Evolutionary conservation across 2,113 vertebrate species (phyloP), one percentile per base, ranked within the genome.

Genomic region (Melanotaenia duboulayi): DNA sequence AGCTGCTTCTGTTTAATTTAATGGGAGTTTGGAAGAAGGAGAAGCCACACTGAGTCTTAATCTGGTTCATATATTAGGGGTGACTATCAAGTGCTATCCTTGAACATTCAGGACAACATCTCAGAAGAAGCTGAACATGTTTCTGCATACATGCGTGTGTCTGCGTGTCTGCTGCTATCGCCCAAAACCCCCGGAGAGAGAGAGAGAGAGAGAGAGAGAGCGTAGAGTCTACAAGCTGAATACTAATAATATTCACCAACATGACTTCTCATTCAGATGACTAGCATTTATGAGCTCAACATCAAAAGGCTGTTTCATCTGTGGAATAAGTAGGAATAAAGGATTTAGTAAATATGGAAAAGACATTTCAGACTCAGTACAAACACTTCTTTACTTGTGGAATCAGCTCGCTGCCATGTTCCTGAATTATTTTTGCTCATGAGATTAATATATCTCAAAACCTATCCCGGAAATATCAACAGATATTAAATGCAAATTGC

Each of bases 241-340:
- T 90, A 56, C 84, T 89, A 86, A 90, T 88, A 85, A 82, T 60
- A 76, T 81, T 82, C 76, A 52, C 71, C 67, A 56, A 14, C 66
- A 79, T 71, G 63, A 51, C 71, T 74, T 58, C 80, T 85, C 76
- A 85, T 85, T 87, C 84, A 80, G 64, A 89, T 81, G 82, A 83
- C 80, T 78, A 71, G 74, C 66, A 82, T 72, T 87, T 83, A 87
- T 77, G 72, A 68, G 82, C 76, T 82, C 72, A 2, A 85, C 85
- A 87, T 89, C 86, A 90, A 91, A 89, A 63, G 74, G 61, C 46
- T 16, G 80, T 89, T 89, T 86, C 78, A 89, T 89, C 83, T 64
- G 71, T 19, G 14, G 67, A 78, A 74, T 81, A 59, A 82, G 66
- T 70, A 39, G 44, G 72, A 85, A 85, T 74, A 83, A 85, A 87